Evolutionary conservation across 2,113 vertebrate genomes (phyloP).

Genomic region (Tetrax tetrax): DNA sequence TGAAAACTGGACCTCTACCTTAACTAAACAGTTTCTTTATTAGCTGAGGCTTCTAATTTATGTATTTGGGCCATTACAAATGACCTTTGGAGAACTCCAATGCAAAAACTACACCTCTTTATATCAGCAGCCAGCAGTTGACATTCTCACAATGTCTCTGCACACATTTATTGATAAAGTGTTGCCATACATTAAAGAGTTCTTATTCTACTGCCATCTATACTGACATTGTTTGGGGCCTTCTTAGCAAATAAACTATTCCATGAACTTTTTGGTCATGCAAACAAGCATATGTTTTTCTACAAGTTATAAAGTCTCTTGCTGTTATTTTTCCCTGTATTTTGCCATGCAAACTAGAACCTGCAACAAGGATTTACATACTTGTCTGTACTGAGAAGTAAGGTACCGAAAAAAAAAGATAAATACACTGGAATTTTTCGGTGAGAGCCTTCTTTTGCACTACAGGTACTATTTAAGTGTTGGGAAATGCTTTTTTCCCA

Average conservation of each 20-base stretch:
- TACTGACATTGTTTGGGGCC: not conserved
- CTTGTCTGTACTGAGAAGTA: not conserved
- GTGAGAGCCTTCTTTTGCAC: not conserved
- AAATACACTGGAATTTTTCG: not conserved
- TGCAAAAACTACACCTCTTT: not conserved
- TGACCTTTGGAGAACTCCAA: not conserved
- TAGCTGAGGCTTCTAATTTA: constrained; percentile 2
- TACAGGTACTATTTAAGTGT: not conserved
- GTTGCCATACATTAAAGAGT: not conserved
- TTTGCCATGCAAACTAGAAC: not conserved
- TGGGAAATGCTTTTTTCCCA: not conserved
- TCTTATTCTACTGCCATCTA: not conserved
- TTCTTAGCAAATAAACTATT: not conserved
- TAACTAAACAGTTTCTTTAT: not conserved
- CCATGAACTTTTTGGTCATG: not conserved
- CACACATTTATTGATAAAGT: not conserved
- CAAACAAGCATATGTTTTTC: not conserved
- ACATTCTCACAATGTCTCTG: not conserved
- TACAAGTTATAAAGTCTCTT: not conserved
- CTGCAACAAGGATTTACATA: not conserved
- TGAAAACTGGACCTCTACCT: not conserved
- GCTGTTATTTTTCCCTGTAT: not conserved
- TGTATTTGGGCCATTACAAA: not conserved
- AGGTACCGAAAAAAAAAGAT: not conserved
- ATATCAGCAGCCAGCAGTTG: not conserved